Evolutionary conservation across 2,113 vertebrate species (phyloP), one percentile per base, ranked within the genome.

Genomic region (Otus sunia): DNA sequence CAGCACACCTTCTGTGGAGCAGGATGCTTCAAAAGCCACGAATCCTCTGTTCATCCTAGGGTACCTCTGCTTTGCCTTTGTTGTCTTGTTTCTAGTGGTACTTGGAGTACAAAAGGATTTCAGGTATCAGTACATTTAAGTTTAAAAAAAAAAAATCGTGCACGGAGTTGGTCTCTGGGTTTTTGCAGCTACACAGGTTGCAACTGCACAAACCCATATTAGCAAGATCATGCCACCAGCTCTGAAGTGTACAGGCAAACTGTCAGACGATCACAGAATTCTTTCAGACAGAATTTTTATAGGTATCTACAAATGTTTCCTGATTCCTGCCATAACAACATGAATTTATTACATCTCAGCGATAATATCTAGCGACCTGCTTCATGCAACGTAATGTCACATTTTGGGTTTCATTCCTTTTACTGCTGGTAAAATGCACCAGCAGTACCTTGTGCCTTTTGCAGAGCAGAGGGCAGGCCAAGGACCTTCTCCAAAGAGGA

Each of bases 401-500:
- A 3, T 10, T 36, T 56, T 73, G 73, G 68, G 26, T 81, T 6
- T 16, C 79, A 26, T 47, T 36, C 63, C 4, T 55, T 55, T 67
- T 36, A 9, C 39, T 30, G n/a, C 32, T 47, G 64, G 68, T 19
- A 7, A 11, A n/a, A n/a, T 52, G 49, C 43, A 39, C 59, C 32
- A 29, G 84, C 3, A 14, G 45, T 6, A 52, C 60, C 77, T 71
- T 1, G 1, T 50, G 94, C 21, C 2, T 25, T 69, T 21, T 22
- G 59, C 53, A 50, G 73, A 67, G 84, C 92, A 81, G 58, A 89
- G 62, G 92, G 86, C 76, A 87, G 88, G 73, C 62, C 84, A 95
- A 94, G 77, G 92, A 64, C 81, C 80, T 95, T 73, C 64, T 59
- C 64, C 80, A 91, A 95, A 96, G 94, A 91, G 71, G 91, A 92